phyloP scores from a whole-genome alignment of 1,140 invertebrate species.

The Ips typographus region DNA sequence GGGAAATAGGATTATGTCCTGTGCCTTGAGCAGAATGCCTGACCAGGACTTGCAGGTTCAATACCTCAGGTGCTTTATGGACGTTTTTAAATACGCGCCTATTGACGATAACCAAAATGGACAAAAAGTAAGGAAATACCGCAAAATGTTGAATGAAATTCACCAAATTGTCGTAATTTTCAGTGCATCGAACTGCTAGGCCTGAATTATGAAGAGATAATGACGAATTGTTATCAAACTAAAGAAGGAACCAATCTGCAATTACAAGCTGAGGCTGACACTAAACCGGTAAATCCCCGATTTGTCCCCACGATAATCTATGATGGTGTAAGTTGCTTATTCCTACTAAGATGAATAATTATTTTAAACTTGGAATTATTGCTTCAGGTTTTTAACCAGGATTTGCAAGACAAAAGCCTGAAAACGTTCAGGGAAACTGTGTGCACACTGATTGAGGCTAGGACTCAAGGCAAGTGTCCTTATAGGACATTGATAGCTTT shows the following conservation, averaged over 20 bases:
- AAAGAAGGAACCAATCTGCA: conserved; percentile 56
- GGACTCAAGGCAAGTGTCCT: not conserved
- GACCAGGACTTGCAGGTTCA: conserved; percentile 43
- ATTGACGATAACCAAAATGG: conserved; percentile 39
- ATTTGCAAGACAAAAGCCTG: conserved; percentile 43
- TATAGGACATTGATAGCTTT: not conserved
- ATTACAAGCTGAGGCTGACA: conserved; percentile 59
- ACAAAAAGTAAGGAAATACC: conserved; percentile 33
- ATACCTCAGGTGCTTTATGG: conserved; percentile 48
- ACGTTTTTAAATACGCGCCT: conserved; percentile 30
- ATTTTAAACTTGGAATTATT: conserved; percentile 14
- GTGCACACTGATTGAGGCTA: conserved; percentile 26
- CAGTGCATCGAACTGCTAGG: conserved; percentile 56
- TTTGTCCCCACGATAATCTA: conserved; percentile 68
- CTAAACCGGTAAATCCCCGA: conserved; percentile 52
- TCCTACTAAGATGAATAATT: not conserved
- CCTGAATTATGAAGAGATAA: conserved; percentile 49
- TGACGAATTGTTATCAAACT: conserved; percentile 53
- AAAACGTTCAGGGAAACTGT: conserved; percentile 41
- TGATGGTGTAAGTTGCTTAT: conserved; percentile 52
- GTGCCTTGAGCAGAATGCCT: conserved; percentile 38
- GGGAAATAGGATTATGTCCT: conserved; percentile 46
- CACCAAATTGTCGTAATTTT: conserved; percentile 29
- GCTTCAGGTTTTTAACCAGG: conserved; percentile 45
- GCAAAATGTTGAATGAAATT: not conserved